phyloP scores from a whole-genome alignment of 1,140 invertebrate genomes.

The Hypothenemus hampei region DNA sequence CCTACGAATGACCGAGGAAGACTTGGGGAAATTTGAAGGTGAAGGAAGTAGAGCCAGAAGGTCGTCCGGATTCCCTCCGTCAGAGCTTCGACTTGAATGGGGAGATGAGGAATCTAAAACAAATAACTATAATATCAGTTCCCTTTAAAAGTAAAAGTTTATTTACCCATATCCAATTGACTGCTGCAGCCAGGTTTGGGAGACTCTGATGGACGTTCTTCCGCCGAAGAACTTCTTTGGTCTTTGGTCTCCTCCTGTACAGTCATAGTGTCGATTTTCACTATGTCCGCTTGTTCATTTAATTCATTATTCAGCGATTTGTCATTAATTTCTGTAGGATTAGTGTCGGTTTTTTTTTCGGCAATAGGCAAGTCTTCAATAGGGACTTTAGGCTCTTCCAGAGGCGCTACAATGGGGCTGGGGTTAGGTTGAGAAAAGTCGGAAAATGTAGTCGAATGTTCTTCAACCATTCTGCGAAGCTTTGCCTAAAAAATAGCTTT shows the following conservation, averaged over 20 bases:
- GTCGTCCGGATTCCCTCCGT: conserved; percentile 38
- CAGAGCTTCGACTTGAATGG: conserved; percentile 37
- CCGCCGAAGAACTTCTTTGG: conserved; percentile 33
- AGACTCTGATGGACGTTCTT: conserved; percentile 35
- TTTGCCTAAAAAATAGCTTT: conserved; percentile 30
- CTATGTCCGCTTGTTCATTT: conserved; percentile 20
- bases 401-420: conserved; percentile 31
- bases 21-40: conserved; percentile 36
- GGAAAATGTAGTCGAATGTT: conserved; percentile 41
- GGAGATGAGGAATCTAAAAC: conserved; percentile 39
- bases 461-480: conserved; percentile 46
- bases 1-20: conserved; percentile 47
- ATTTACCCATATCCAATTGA: conserved; percentile 40
- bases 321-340: conserved; percentile 1
- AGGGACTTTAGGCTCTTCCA: too few species aligned
- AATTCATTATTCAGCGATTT: too few species aligned
- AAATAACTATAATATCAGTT: too few species aligned
- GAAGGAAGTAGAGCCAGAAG: conserved; percentile 34
- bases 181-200: conserved; percentile 41
- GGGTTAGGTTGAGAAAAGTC: conserved; percentile 37
- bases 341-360: not conserved
- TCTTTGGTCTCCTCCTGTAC: conserved; percentile 35
- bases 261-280: conserved; percentile 34
- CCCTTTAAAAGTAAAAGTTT: not conserved
- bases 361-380: too few species aligned